Base-by-base conservation (phyloP, 2,113 vertebrate genomes). In the Eleginops maclovinus region DNA sequence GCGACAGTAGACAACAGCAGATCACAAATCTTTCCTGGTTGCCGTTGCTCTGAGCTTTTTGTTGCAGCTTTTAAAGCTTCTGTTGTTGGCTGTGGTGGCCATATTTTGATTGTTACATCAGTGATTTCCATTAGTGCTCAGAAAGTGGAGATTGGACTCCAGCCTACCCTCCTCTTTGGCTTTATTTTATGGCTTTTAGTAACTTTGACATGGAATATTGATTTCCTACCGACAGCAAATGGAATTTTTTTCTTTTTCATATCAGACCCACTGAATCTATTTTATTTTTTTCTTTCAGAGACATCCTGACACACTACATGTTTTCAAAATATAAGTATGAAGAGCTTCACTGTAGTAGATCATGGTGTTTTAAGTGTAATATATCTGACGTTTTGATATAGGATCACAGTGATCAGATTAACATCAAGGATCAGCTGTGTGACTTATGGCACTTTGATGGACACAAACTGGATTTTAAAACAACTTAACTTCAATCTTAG, bases 101-200 rank as follows among this genome's bases (percentile, higher is more conserved):
- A 9, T 59, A 17, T n/a, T n/a, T 44, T 49, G 14, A 19, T 11
- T 40, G 11, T 53, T 8, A 8, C 4, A 14, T 8, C 56, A 26
- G 8, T 17, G 51, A 40, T 67, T 21, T 58, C 51, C 60, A 31
- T 66, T 55, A 43, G 63, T 59, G 40, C 47, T 19, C 36, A 36
- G 17, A 2, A 55, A 41, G 66, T 6, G 14, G 26, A 14, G 19
- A n/a, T n/a, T n/a, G n/a, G n/a, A n/a, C n/a, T n/a, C n/a, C n/a
- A n/a, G n/a, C n/a, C n/a, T n/a, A 12, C 14, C 3, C 44, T 54
- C 6, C 43, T 65, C 53, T 75, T 13, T 56, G 21, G 1, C 22
- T 79, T 54, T 7, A 26, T 28, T 44, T 61, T 75, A n/a, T 65
- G 14, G 72, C 8, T 68, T 77, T 64, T 76, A 44, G 62, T 58